phyloP scores from a whole-genome alignment of 2,113 vertebrate genomes.

The Machaerirhynchus nigripectus region DNA sequence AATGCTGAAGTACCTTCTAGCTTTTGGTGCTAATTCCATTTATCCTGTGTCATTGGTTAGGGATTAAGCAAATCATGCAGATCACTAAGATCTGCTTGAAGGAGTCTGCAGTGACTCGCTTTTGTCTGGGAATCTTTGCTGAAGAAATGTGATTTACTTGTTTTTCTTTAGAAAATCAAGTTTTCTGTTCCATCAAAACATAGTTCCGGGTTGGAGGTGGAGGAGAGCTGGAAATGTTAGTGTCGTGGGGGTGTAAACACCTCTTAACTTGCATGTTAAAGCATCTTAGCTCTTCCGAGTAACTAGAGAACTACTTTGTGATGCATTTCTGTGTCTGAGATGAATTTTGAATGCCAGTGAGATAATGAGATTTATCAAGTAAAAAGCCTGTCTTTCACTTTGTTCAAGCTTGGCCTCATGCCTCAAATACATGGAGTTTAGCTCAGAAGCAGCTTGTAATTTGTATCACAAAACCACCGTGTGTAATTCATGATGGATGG shows the following conservation, averaged over 20 bases:
- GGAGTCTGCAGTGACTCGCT: neutral
- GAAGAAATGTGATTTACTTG: neutral
- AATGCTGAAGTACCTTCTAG: neutral
- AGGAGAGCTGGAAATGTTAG: neutral
- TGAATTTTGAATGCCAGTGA: conserved; percentile 25
- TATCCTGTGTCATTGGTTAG: neutral
- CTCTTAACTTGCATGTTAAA: neutral
- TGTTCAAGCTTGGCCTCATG: conserved; percentile 32
- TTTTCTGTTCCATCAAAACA: conserved; percentile 14
- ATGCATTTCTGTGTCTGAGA: conserved; percentile 5
- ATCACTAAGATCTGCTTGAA: neutral
- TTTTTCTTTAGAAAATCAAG: neutral
- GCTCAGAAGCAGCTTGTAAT: neutral
- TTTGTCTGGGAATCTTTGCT: neutral
- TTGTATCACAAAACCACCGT: neutral
- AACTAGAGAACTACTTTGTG: neutral
- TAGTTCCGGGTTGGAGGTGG: neutral
- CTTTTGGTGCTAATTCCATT: neutral
- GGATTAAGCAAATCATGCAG: neutral
- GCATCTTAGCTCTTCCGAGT: neutral
- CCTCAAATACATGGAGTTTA: conserved; percentile 6
- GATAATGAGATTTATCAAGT: conserved; percentile 50
- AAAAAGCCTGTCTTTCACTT: conserved; percentile 43
- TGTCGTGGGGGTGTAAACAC: neutral
- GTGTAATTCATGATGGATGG: neutral